Base-by-base conservation (phyloP, 2,113 vertebrate genomes). In the Setophaga kirtlandii region DNA sequence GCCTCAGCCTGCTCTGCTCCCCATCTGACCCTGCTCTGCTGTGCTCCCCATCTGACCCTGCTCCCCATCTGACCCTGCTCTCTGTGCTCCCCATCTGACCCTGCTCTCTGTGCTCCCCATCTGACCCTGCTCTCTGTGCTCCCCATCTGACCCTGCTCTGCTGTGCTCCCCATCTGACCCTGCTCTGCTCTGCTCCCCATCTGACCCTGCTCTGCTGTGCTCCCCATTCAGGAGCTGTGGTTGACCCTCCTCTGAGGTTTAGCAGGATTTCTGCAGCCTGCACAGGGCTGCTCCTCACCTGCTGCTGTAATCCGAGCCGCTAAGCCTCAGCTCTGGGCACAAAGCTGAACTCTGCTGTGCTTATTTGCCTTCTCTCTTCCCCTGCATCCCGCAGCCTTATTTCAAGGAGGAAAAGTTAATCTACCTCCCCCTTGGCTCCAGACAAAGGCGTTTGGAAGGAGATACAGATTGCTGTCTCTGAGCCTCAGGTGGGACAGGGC, bases 251-350 rank as follows among this genome's bases (percentile, higher is more conserved):
- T 96, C 69, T 91, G 95, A 12, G 15, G 63, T 83, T 49, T 96
- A 96, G 96, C 93, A 47, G 97, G 97, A 96, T 97, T 97, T 84
- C 79, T 74, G 93, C 94, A 89, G 97, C 95, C 96, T 56, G 42
- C 95, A 10, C 94, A 25, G 82, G 71, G 92, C 68, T 37, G 84
- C 96, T 96, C 78, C 31, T 96, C 97, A 90, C 97, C 97, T 95
- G 97, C 97, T 95, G 97, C 71, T 97, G 97, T 96, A 96, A 97
- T 97, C 97, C 35, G 97, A 25, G 23, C 95, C 16, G 9, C 77
- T 96, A 78, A 97, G 95, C 97, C 96, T 37, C 17, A 12, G 97
- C 97, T 95, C 91, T 46, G 30, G 50, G 77, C 81, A 15, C 41
- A 83, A 87, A 96, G 97, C 98, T 97, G 84, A 67, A 35, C 97